phyloP scores from a whole-genome alignment of 2,888 invertebrate species.

The Epistrophella euchroma region DNA sequence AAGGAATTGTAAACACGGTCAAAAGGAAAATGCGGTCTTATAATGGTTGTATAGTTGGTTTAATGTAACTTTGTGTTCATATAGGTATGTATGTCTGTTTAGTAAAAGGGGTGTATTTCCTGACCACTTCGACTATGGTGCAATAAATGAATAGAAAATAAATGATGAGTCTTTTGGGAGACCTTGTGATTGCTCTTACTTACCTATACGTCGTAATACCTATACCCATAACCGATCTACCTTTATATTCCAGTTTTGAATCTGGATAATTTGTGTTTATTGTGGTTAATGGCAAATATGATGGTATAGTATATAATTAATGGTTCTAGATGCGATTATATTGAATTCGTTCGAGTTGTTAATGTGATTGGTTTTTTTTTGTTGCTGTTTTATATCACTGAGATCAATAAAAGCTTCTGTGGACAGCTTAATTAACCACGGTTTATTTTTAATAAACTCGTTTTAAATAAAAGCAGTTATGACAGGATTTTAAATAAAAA shows the following conservation, averaged over 20 bases:
- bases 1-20: constrained; percentile 51
- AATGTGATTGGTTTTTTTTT: constrained; percentile 49
- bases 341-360: constrained; percentile 60
- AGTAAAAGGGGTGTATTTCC: constrained; percentile 7
- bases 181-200: constrained; percentile 47
- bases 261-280: constrained; percentile 42
- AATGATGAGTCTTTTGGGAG: constrained; percentile 71
- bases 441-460: background rate
- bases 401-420: constrained; percentile 1
- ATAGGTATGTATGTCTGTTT: background rate
- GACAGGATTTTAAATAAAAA: background rate
- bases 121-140: constrained; percentile 61
- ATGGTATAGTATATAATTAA: constrained; percentile 45
- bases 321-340: constrained; percentile 35
- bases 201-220: background rate
- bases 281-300: constrained; percentile 35
- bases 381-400: constrained; percentile 4
- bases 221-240: background rate
- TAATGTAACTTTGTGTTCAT: no score
- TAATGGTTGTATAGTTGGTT: background rate
- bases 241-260: constrained; percentile 4
- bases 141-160: constrained; percentile 74
- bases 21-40: constrained; percentile 58
- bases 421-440: background rate
- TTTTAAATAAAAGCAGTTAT: background rate